Evolutionary conservation across 2,797 vertebrate genomes (phyloP).

Genomic region (Myripristis murdjan): DNA sequence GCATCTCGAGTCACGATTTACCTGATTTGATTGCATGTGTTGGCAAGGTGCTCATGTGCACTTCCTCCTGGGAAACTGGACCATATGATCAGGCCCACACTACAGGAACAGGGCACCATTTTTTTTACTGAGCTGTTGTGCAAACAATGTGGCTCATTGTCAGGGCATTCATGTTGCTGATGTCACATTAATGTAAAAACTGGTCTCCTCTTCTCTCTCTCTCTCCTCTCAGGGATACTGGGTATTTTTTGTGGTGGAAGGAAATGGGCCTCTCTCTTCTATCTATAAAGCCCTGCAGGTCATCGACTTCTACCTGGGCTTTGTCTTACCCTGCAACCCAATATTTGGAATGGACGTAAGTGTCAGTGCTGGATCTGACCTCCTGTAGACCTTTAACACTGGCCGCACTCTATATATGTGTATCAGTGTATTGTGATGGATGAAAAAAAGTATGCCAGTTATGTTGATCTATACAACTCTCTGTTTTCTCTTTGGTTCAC

Average conservation of each 20-base stretch:
- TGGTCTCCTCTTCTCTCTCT: conserved; percentile 17
- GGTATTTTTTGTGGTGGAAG: conserved; percentile 90
- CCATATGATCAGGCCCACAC: too few relatives aligned
- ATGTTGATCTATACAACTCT: not conserved
- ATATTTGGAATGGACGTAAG: conserved; percentile 82
- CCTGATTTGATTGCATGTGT: too few relatives aligned
- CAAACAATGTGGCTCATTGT: conserved; percentile 18
- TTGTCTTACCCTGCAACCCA: conserved; percentile 74
- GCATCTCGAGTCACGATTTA: too few relatives aligned
- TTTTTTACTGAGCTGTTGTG: too few relatives aligned
- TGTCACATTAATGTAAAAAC: too few relatives aligned
- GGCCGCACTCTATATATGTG: conserved; percentile 3
- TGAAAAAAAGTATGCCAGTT: not conserved
- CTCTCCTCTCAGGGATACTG: conserved; percentile 90
- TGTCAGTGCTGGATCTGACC: conserved; percentile 12
- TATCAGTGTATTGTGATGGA: not conserved
- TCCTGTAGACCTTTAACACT: not conserved
- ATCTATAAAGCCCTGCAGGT: conserved; percentile 91
- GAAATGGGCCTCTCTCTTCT: conserved; percentile 88
- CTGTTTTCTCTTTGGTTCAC: not conserved
- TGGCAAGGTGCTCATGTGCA: too few relatives aligned
- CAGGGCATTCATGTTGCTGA: conserved; percentile 47
- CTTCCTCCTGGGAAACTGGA: too few relatives aligned
- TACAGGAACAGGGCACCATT: too few relatives aligned
- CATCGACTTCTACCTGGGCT: conserved; percentile 82